These are phyloP conservation scores for Paratilapia polleni DNA, from an alignment of 2,113 vertebrate species.

Conservation along the genomic window DNA sequence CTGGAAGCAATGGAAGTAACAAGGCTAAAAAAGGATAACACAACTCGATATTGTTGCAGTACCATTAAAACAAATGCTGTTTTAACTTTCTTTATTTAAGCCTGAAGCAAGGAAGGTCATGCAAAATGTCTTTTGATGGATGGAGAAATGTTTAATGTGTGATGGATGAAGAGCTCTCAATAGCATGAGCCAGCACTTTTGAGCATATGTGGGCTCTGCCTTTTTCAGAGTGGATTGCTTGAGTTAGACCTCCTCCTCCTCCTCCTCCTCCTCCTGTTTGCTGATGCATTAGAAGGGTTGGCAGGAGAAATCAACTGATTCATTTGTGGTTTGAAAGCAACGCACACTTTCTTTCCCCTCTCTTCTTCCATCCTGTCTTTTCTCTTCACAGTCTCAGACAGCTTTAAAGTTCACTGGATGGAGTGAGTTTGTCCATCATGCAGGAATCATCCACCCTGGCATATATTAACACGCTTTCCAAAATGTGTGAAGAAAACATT, in stretches of 20 bases:
- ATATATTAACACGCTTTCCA: constrained; percentile 7
- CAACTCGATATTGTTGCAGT: not conserved
- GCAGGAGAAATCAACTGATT: constrained; percentile 24
- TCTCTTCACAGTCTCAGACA: not conserved
- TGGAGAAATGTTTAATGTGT: not conserved
- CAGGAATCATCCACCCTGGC: not conserved
- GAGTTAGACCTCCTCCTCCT: constrained; percentile 12
- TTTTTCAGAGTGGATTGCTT: not conserved
- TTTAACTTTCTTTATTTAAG: not conserved
- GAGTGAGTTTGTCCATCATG: not conserved
- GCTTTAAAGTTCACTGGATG: constrained; percentile 28
- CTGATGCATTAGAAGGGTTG: constrained; percentile 24
- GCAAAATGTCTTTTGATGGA: not conserved
- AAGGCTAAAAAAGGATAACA: not conserved
- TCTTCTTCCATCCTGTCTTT: not conserved
- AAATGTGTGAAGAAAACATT: not conserved
- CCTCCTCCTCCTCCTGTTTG: not conserved
- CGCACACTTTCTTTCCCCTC: not conserved
- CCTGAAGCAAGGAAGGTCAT: not conserved
- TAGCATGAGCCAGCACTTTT: constrained; percentile 8
- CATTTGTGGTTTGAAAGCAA: constrained; percentile 58
- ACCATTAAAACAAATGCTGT: not conserved
- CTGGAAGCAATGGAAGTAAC: not conserved
- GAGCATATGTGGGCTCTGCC: not conserved
- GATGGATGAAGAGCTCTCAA: not conserved